Evolutionary conservation across 2,113 vertebrate genomes (phyloP), one percentile per base, ranked within the genome.

Genomic region (Dryoscopus gambensis): DNA sequence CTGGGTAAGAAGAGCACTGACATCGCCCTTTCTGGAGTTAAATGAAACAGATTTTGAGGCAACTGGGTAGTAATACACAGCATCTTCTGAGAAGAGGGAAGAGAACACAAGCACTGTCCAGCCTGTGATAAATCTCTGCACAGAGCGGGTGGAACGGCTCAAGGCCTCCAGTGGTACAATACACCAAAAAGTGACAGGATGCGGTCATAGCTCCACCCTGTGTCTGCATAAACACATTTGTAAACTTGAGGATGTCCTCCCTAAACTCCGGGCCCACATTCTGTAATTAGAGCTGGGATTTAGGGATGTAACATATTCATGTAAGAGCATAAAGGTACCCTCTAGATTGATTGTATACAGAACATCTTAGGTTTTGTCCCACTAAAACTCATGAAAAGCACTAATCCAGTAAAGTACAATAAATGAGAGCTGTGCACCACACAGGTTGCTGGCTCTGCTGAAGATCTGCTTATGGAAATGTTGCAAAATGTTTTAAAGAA

Each of bases 121-220:
- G 92, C 63, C 59, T 63, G 15, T 7, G 59, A 87, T 55, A 85
- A 83, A 83, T 67, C 53, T 69, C 88, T 81, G 52, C n/a, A 55
- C 39, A 16, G 52, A 60, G 28, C 0, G 53, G 10, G 31, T n/a
- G 22, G 52, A 77, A 90, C 55, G 93, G 92, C 82, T 96, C 60
- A 95, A 95, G 93, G 90, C 75, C 92, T 92, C 59, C 87, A 84
- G 82, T 81, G 63, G 82, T 67, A 93, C 75, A 87, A 71, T 60
- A 47, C 62, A 90, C 62, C 8, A 3, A 79, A 67, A 94, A 94
- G 67, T 83, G 92, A 93, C 95, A 92, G 90, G 93, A 94, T 91
- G 95, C 92, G 86, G 95, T 78, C 96, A 97, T 90, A 97, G 95
- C 95, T 97, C 95, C 96, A 97, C 95, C 95, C 95, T 96, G 95